Conservation (phyloP, 1,140 invertebrate species). For the Scaptomyza pallida region DNA sequence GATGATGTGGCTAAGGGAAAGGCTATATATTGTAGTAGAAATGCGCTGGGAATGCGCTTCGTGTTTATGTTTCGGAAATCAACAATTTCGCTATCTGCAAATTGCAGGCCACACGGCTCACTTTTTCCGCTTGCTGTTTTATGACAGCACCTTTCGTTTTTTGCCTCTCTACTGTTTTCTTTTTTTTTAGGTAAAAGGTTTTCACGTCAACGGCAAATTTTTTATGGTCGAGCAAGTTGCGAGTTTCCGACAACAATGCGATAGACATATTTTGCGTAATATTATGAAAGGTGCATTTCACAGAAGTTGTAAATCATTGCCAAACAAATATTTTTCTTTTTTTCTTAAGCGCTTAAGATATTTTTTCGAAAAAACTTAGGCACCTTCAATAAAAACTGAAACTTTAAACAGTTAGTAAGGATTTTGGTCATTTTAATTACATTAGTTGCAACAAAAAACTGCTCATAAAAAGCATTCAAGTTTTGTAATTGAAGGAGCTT, state of each 20-base stretch:
- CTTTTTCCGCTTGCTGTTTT: conserved; percentile 74
- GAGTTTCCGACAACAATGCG: conserved; percentile 50
- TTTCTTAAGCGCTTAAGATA: no score
- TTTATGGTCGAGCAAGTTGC: conserved; percentile 74
- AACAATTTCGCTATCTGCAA: conserved; percentile 79
- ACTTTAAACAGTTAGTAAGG: no score
- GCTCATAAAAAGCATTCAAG: conserved; percentile 46
- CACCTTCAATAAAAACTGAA: no score
- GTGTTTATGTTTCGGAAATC: conserved; percentile 83
- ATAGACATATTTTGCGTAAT: conserved; percentile 75
- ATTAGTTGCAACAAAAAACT: not conserved
- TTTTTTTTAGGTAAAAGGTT: conserved; percentile 66
- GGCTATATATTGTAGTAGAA: not conserved
- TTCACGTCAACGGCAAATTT: conserved; percentile 59
- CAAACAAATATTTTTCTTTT: conserved; percentile 3
- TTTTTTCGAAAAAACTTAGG: not conserved
- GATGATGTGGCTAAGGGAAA: conserved; percentile 20
- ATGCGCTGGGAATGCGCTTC: conserved; percentile 47
- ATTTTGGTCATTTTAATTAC: conserved; percentile 1
- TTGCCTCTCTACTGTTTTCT: conserved; percentile 18
- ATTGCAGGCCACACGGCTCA: conserved; percentile 63
- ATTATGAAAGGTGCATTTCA: conserved; percentile 75
- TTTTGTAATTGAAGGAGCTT: not conserved
- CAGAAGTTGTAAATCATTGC: conserved; percentile 65
- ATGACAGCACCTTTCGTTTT: conserved; percentile 59